Conservation (phyloP, 2,113 vertebrate genomes). For the Acanthochromis polyacanthus region DNA sequence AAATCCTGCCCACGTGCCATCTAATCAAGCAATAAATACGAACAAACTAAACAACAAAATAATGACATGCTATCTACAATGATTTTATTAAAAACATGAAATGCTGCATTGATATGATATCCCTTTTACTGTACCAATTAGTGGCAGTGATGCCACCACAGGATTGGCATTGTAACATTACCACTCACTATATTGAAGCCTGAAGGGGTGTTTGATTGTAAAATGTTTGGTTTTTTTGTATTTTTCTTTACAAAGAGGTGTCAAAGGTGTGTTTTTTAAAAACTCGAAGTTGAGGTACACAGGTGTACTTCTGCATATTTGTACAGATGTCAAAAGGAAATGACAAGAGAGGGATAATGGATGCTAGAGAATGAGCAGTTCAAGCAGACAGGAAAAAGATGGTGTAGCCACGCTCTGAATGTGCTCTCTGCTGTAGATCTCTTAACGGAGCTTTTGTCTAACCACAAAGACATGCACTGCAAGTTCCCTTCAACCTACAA, state of each 20-base stretch:
- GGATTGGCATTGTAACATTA: slow-evolving; percentile 64
- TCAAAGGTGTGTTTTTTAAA: slow-evolving; percentile 59
- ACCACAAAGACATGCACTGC: slow-evolving; percentile 46
- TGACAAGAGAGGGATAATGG: slow-evolving; percentile 47
- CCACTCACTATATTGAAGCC: slow-evolving; percentile 60
- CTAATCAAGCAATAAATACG: slow-evolving; percentile 86
- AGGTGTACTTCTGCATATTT: slow-evolving; percentile 70
- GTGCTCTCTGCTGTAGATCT: slow-evolving; percentile 33
- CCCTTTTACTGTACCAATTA: slow-evolving; percentile 60
- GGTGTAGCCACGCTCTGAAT: slow-evolving; percentile 64
- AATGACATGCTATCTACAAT: slow-evolving; percentile 51
- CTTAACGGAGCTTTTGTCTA: slow-evolving; percentile 46
- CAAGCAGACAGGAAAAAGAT: slow-evolving; percentile 64
- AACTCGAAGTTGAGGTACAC: slow-evolving; percentile 68
- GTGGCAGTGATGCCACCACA: slow-evolving; percentile 58
- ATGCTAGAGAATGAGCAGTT: slow-evolving; percentile 52
- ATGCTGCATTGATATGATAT: slow-evolving; percentile 81
- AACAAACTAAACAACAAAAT: slow-evolving; percentile 57
- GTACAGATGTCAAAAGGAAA: slow-evolving; percentile 67
- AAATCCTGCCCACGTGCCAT: slow-evolving; percentile 82
- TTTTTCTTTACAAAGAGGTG: slow-evolving; percentile 64
- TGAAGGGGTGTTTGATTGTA: slow-evolving; percentile 73
- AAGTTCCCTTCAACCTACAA: slow-evolving; percentile 20
- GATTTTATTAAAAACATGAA: slow-evolving; percentile 63
- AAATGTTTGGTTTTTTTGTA: slow-evolving; percentile 62